Evolutionary conservation across 2,888 invertebrate species (phyloP), one percentile per base, ranked within the genome.

Genomic region (Orgyia antiqua): DNA sequence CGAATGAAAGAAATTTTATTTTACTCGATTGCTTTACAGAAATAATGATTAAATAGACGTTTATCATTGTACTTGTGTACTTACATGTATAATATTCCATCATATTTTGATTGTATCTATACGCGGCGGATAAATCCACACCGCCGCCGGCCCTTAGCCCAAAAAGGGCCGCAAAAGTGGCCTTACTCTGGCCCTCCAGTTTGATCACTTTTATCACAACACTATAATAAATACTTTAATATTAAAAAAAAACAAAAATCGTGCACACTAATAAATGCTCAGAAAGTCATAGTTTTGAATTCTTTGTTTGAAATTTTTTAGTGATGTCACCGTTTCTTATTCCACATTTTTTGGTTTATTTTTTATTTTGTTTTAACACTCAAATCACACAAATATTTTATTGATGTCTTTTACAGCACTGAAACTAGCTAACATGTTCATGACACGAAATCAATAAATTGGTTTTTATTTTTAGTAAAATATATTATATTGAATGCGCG

Each of bases 1-100:
- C n/a, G n/a, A n/a, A n/a, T n/a, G n/a, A n/a, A n/a, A n/a, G n/a
- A n/a, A n/a, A n/a, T n/a, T n/a, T n/a, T n/a, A n/a, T n/a, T n/a
- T n/a, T n/a, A n/a, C n/a, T n/a, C n/a, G n/a, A n/a, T n/a, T n/a
- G n/a, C n/a, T n/a, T n/a, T n/a, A n/a, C n/a, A n/a, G n/a, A n/a
- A n/a, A n/a, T n/a, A n/a, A n/a, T n/a, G n/a, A n/a, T n/a, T n/a
- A n/a, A n/a, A n/a, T n/a, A n/a, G n/a, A n/a, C n/a, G n/a, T n/a
- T n/a, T n/a, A n/a, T n/a, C n/a, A n/a, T n/a, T n/a, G n/a, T n/a
- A n/a, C n/a, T n/a, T n/a, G n/a, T n/a, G n/a, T n/a, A 80, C 94
- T 95, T 91, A 96, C 96, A 97, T 79, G 97, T 97, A 74, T 97
- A 97, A 88, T 97, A 97, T 89, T 98, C 98, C 97, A 97, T 97